A percentile compares a stretch with the other conserved stretches of the same genome.
Conservation (phyloP, 2,888 invertebrate genomes). For the Spisula subtruncata region DNA sequence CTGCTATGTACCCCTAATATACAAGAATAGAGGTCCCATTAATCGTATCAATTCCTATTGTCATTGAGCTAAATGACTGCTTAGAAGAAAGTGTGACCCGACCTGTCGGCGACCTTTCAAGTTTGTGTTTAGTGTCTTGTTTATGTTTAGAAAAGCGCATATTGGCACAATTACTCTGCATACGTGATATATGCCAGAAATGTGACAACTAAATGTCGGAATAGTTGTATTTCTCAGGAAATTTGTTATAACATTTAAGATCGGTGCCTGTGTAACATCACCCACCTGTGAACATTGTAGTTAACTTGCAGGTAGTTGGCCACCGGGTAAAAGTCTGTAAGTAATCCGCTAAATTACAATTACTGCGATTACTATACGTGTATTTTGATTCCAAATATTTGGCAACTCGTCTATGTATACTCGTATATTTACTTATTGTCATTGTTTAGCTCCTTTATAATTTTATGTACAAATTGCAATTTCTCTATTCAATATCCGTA, state of each 20-base stretch:
- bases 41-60: too few relatives aligned
- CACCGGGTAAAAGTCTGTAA: not conserved
- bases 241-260: conserved; percentile 17
- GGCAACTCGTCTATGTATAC: too few relatives aligned
- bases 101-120: not conserved
- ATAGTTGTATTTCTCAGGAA: not conserved
- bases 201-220: not conserved
- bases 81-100: too few relatives aligned
- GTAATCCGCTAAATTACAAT: not conserved
- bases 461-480: too few relatives aligned
- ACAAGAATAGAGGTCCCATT: too few relatives aligned
- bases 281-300: not conserved
- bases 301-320: not conserved
- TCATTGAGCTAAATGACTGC: too few relatives aligned
- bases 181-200: not conserved
- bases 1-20: too few relatives aligned
- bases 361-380: too few relatives aligned
- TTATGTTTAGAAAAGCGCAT: not conserved
- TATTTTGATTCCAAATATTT: too few relatives aligned
- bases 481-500: too few relatives aligned
- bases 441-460: too few relatives aligned
- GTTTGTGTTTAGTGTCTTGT: not conserved
- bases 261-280: not conserved
- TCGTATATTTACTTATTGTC: too few relatives aligned
- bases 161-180: not conserved